Base-by-base conservation (phyloP, 2,113 vertebrate species). In the Falco punctatus region DNA sequence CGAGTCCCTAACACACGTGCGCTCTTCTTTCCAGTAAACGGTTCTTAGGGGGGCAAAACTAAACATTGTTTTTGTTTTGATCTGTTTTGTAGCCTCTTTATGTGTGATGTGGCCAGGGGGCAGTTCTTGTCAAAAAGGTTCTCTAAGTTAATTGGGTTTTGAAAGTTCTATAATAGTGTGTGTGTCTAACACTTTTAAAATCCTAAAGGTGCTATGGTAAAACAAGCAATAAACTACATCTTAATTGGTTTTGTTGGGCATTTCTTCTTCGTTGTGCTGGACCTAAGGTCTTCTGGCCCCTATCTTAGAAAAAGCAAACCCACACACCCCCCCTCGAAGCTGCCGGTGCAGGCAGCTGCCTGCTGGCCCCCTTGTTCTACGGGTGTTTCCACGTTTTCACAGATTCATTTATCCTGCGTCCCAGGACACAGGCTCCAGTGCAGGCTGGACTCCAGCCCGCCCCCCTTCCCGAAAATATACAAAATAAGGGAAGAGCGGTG, bases 61-160 rank as follows among this genome's bases (percentile, higher is more conserved):
- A 62, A 78, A 23, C 6, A 7, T 33, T 24, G 8, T 8, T 75
- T 55, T 24, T 51, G 49, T 82, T 71, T 81, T 54, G 8, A 7
- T 72, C 24, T 70, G 14, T 77, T 66, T 87, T 38, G 2, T 84
- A 23, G 65, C 75, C 61, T 95, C 21, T 94, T 95, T 88, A 85
- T 92, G 8, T 93, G 49, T 13, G 42, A 42, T 82, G 66, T 61
- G 62, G 72, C 92, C 90, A 40, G 20, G 24, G 24, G 83, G 65
- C 71, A 78, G 49, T 44, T 24, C 94, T 92, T 96, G 77, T n/a
- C 61, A 33, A 55, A 19, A 64, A 49, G 5, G 13, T 95, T 97
- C 98, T 92, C 10, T 85, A 92, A 91, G 86, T 70, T 66, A 90
- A 94, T 94, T 3, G 11, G 8, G 92, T 94, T 94, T 88, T 14